phyloP scores from a whole-genome alignment of 2,797 vertebrate species.

The Acanthopagrus latus region DNA sequence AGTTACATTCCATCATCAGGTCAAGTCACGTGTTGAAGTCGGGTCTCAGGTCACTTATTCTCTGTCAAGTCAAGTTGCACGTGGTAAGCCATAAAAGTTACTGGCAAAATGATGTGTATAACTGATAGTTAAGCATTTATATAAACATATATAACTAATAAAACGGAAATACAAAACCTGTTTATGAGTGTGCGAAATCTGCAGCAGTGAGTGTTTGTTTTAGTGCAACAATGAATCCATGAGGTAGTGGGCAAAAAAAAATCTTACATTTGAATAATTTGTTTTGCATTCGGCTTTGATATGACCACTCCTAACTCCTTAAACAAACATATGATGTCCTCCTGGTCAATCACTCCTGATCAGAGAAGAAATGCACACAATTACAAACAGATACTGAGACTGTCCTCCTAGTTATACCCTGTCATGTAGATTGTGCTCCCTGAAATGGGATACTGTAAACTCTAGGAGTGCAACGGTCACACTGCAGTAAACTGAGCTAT shows the following conservation, averaged over 20 bases:
- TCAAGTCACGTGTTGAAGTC: no score
- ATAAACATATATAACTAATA: no score
- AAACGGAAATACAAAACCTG: not conserved
- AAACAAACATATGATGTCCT: slow-evolving; percentile 86
- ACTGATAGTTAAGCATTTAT: not conserved
- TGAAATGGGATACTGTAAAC: slow-evolving; percentile 8
- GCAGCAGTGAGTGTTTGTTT: not conserved
- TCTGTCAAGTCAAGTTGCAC: no score
- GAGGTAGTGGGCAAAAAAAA: slow-evolving; percentile 50
- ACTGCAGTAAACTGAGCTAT: not conserved
- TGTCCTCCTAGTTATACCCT: not conserved
- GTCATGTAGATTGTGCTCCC: not conserved
- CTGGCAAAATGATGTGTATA: not conserved
- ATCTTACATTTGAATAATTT: slow-evolving; percentile 88
- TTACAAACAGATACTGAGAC: slow-evolving; percentile 66
- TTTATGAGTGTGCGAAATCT: slow-evolving; percentile 8
- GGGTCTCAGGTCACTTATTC: no score
- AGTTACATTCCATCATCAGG: no score
- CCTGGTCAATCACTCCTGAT: slow-evolving; percentile 86
- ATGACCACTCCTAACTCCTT: slow-evolving; percentile 86
- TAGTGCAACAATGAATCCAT: slow-evolving; percentile 37
- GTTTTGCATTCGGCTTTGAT: slow-evolving; percentile 84
- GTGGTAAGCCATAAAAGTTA: not conserved
- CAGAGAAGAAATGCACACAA: slow-evolving; percentile 77
- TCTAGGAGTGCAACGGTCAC: slow-evolving; percentile 38